A percentile compares a stretch with the other conserved stretches of the same genome.
Evolutionary conservation across 2,888 invertebrate genomes (phyloP).

Genomic region (Coecobrya sp.): DNA sequence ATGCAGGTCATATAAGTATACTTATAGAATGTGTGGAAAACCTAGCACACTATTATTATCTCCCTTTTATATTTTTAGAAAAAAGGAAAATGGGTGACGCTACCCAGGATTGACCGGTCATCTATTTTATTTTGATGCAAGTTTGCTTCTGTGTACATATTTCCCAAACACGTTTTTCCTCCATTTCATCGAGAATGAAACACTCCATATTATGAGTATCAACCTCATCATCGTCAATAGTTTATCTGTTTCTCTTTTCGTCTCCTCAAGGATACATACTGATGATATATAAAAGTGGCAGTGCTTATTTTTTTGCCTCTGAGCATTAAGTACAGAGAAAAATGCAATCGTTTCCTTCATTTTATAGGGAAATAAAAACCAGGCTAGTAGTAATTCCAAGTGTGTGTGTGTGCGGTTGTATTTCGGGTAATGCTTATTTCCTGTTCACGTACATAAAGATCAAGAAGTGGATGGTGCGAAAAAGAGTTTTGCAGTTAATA

Average conservation of each 20-base stretch:
- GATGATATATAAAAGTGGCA: neutral
- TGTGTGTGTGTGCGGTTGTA: constrained; percentile 8
- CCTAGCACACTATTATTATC: neutral
- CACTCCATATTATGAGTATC: constrained; percentile 60
- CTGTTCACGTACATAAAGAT: constrained; percentile 72
- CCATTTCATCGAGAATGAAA: constrained; percentile 45
- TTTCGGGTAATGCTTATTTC: constrained; percentile 70
- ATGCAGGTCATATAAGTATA: constrained; percentile 5
- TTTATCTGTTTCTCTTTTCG: constrained; percentile 42
- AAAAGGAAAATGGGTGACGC: constrained; percentile 5
- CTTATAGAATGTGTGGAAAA: neutral
- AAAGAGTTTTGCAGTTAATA: constrained; percentile 41
- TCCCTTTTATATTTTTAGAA: neutral
- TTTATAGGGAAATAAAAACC: constrained; percentile 78
- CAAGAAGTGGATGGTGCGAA: neutral
- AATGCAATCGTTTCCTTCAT: constrained; percentile 68
- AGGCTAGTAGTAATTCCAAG: constrained; percentile 65
- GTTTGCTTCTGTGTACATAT: neutral
- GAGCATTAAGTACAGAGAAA: constrained; percentile 46
- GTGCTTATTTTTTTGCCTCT: neutral
- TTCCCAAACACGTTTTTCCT: constrained; percentile 14
- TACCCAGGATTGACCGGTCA: constrained; percentile 36
- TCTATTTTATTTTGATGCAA: constrained; percentile 63
- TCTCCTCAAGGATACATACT: neutral
- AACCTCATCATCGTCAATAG: constrained; percentile 53